Conservation (phyloP, 1,140 invertebrate genomes). For the Hypothenemus hampei region DNA sequence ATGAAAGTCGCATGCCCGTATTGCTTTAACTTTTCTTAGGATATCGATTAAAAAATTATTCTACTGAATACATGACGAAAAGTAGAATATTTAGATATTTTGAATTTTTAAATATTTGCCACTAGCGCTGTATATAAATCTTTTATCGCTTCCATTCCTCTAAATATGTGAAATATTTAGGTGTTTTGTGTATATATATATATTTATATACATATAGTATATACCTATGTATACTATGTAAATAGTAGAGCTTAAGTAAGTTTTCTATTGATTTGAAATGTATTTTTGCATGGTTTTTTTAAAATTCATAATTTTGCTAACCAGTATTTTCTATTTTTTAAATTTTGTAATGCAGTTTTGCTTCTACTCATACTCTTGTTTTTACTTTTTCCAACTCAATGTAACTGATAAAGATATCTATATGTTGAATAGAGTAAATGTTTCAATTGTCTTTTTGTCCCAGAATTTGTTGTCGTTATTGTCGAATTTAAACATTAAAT, state of each 20-base stretch:
- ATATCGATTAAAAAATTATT: constrained; percentile 5
- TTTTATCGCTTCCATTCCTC: too few relatives aligned
- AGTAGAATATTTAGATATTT: constrained; percentile 10
- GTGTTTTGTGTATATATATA: background rate
- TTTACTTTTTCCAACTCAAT: too few relatives aligned
- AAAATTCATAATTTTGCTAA: too few relatives aligned
- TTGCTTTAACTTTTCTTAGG: constrained; percentile 10
- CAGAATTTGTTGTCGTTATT: too few relatives aligned
- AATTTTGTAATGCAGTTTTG: too few relatives aligned
- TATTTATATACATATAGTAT: background rate
- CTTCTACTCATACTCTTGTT: too few relatives aligned
- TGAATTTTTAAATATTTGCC: background rate
- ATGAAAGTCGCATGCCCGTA: constrained; percentile 6
- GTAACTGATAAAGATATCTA: too few relatives aligned
- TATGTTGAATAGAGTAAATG: too few relatives aligned
- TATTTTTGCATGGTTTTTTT: constrained; percentile 7
- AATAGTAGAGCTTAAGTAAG: constrained; percentile 15
- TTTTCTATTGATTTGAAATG: constrained; percentile 3
- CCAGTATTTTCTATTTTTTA: too few relatives aligned
- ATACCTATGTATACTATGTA: background rate
- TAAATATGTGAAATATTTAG: too few relatives aligned
- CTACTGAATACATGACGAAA: constrained; percentile 25
- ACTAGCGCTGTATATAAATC: background rate
- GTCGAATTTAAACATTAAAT: too few relatives aligned
- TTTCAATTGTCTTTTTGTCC: too few relatives aligned